Base-by-base conservation (phyloP, 2,113 vertebrate species). In the Muscicapa adusta region DNA sequence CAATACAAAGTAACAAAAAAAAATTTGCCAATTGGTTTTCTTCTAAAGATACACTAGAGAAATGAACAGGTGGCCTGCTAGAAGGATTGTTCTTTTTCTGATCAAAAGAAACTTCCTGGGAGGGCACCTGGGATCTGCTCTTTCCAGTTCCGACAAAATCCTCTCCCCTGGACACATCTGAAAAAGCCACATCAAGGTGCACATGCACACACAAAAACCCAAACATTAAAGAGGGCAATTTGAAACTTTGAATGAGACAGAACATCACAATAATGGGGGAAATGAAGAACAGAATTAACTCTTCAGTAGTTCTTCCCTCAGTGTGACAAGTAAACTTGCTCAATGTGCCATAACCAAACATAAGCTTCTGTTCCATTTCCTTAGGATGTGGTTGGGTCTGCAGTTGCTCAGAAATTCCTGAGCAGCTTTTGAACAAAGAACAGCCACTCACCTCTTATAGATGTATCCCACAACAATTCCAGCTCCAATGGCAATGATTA, bases 381-480 rank as follows among this genome's bases (percentile, higher is more conserved):
- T 24, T 56, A 33, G 73, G 25, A 77, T 60, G 20, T 82, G n/a
- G 12, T 10, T 78, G 18, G 34, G 8, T 78, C 56, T 89, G 48
- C 25, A 87, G n/a, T 42, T 57, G 38, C 42, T 91, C 70, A 78
- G 31, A 75, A 33, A 42, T 54, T 87, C 40, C 70, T 65, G 48
- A 62, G 16, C 50, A 82, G 62, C 57, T 75, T 84, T 29, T 34
- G 18, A 53, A 58, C 40, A 73, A 81, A 85, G 18, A 80, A 24
- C 3, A 84, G 62, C 54, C 65, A 97, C 97, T 98, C 70, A 99
- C 99, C 99, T 99, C 96, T 99, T 99, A 88, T 99, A 99, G 87
- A 99, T 97, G 92, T 99, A 99, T 71, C 99, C 99, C 43, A 99
- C 5, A 16, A 98, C 97, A 95, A 99, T 98, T 77, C 99, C 99